phyloP scores from a whole-genome alignment of 2,113 vertebrate species.

The Pantherophis guttatus region DNA sequence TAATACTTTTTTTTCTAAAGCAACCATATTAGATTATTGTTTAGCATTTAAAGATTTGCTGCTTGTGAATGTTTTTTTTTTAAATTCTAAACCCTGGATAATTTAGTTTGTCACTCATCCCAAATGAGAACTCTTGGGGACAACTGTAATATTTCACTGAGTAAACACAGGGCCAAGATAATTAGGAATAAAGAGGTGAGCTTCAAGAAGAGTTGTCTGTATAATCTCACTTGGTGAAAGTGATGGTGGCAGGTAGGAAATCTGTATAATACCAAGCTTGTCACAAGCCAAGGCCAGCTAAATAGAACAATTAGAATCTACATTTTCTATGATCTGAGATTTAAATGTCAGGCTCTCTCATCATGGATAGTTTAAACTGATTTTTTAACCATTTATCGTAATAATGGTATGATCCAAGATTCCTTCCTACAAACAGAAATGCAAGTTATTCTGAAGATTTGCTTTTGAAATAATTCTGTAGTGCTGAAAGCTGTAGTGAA shows the following conservation, averaged over 20 bases:
- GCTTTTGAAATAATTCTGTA: not conserved
- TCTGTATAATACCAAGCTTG: slow-evolving; percentile 72
- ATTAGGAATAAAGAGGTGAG: slow-evolving; percentile 72
- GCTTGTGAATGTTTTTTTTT: slow-evolving; percentile 31
- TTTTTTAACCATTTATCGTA: not conserved
- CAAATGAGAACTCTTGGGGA: slow-evolving; percentile 58
- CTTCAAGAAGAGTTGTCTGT: slow-evolving; percentile 68
- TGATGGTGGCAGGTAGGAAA: slow-evolving; percentile 70
- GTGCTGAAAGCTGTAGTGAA: not conserved
- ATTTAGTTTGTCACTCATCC: slow-evolving; percentile 59
- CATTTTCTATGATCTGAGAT: slow-evolving; percentile 57
- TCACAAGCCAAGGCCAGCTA: slow-evolving; percentile 66
- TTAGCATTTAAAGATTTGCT: slow-evolving; percentile 18
- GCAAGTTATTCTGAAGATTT: not conserved
- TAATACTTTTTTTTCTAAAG: not conserved
- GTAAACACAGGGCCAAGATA: slow-evolving; percentile 68
- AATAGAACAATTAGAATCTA: slow-evolving; percentile 67
- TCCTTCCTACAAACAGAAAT: not conserved
- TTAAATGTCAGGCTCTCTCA: slow-evolving; percentile 44
- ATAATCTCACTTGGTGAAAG: slow-evolving; percentile 66
- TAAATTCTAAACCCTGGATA: slow-evolving; percentile 39
- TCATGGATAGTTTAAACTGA: not conserved
- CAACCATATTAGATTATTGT: not conserved
- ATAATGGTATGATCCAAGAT: not conserved
- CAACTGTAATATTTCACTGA: slow-evolving; percentile 68